Evolutionary conservation across 1,140 invertebrate genomes (phyloP).

Genomic region (Sarcophaga bullata): DNA sequence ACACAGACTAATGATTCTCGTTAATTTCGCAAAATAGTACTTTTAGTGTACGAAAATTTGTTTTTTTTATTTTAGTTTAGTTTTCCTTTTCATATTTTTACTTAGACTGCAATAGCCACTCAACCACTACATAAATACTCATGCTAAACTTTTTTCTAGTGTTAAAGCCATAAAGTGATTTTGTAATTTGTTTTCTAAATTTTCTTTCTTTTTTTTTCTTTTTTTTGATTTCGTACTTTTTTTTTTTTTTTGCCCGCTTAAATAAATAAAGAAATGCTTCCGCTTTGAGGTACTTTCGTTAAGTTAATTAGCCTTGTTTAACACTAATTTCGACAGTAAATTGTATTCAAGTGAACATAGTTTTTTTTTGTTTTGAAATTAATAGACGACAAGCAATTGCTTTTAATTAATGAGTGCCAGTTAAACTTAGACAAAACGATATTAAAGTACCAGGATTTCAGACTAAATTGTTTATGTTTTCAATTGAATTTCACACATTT

Average conservation of each 20-base stretch:
- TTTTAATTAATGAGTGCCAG: too few species aligned
- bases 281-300: background rate
- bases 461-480: too few species aligned
- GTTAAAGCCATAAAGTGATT: slow-evolving; percentile 6
- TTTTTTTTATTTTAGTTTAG: background rate
- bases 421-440: too few species aligned
- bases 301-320: slow-evolving; percentile 17
- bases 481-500: too few species aligned
- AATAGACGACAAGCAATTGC: too few species aligned
- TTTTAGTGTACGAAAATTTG: background rate
- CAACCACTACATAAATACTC: background rate
- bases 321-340: too few species aligned
- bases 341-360: too few species aligned
- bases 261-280: background rate
- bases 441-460: too few species aligned
- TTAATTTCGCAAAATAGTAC: slow-evolving; percentile 9
- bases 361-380: too few species aligned
- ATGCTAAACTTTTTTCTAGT: background rate
- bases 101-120: background rate
- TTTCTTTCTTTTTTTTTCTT: too few species aligned
- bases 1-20: background rate
- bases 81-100: background rate
- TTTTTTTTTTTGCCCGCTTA: background rate
- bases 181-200: background rate
- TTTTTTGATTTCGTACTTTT: background rate